Evolutionary conservation across 2,888 invertebrate species (phyloP), one percentile per base, ranked within the genome.

Genomic region (Ichneumoninae sp.): DNA sequence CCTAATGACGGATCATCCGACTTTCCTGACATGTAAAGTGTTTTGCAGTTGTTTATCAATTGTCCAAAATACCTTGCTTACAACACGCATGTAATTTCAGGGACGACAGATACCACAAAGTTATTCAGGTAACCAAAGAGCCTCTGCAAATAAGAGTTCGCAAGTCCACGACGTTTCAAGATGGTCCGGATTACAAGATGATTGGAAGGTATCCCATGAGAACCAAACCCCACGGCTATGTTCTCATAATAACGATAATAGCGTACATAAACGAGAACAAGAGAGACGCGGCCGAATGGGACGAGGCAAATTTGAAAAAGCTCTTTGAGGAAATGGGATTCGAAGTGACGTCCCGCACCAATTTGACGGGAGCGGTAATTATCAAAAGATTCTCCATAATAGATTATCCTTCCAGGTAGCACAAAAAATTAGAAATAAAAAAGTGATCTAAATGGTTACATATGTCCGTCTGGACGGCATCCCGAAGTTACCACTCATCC

Each of bases 271-370:
- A 76, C 6, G 63, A 80, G 2, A 0, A 54, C 0, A 50, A 69
- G 88, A 89, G 93, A 84, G 4, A 4, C 8, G 89, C 90, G 1
- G 92, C 93, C 0, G 74, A 85, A 40, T 82, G 88, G 0, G 94
- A 94, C 33, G 89, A 90, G 79, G 33, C 40, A 0, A 93, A 93
- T 87, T 85, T 93, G 19, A 86, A 83, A 16, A 26, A 87, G 6
- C 87, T 94, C 0, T 94, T 93, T 30, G 69, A 87, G 19, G 88
- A 92, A 74, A 93, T 94, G 92, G 94, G 94, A 1, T 94, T 93
- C 68, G 19, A 78, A 68, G 93, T 94, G 19, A 50, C 85, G 13
- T 4, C 83, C 0, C 50, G 76, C n/a, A 22, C 26, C 0, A 80
- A 93, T 87, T 84, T 93, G 52, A 91, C 89, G 6, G 90, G 91